Evolutionary conservation across 2,797 vertebrate genomes (phyloP).

Genomic region (Peromyscus eremicus): DNA sequence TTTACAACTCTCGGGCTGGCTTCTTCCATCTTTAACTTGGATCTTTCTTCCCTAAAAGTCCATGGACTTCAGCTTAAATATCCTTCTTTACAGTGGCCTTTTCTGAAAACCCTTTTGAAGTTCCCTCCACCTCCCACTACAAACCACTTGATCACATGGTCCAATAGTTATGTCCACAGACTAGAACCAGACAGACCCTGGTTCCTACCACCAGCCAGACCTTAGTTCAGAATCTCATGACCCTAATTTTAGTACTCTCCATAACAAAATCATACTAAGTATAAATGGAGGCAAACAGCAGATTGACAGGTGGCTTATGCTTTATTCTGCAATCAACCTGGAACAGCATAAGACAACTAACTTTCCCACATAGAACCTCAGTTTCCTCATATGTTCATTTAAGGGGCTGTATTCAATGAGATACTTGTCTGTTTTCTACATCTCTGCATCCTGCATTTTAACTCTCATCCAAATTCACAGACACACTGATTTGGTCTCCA

Average conservation of each 20-base stretch:
- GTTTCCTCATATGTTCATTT: not conserved
- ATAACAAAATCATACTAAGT: slow-evolving; percentile 9
- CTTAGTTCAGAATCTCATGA: not conserved
- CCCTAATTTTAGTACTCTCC: not conserved
- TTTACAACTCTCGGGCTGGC: not conserved
- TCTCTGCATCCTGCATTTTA: slow-evolving; percentile 1
- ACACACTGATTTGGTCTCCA: not conserved
- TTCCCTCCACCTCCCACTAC: not conserved
- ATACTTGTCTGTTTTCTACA: not conserved
- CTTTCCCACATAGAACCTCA: not conserved
- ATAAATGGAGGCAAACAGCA: not conserved
- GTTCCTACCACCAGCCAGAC: not conserved
- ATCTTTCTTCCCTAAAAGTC: not conserved
- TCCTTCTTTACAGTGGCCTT: not conserved
- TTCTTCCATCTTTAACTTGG: not conserved
- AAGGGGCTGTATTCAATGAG: not conserved
- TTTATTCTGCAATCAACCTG: not conserved
- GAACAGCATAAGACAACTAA: not conserved
- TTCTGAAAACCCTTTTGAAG: slow-evolving; percentile 39
- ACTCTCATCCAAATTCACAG: not conserved
- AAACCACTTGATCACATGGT: not conserved
- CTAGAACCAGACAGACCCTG: not conserved
- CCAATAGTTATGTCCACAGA: not conserved
- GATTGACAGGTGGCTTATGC: not conserved
- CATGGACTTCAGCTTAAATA: slow-evolving; percentile 30